These are phyloP conservation scores for Plumapathes pennacea DNA, from an alignment of 92 coral and sea anemone species.

Conservation along the genomic window DNA sequence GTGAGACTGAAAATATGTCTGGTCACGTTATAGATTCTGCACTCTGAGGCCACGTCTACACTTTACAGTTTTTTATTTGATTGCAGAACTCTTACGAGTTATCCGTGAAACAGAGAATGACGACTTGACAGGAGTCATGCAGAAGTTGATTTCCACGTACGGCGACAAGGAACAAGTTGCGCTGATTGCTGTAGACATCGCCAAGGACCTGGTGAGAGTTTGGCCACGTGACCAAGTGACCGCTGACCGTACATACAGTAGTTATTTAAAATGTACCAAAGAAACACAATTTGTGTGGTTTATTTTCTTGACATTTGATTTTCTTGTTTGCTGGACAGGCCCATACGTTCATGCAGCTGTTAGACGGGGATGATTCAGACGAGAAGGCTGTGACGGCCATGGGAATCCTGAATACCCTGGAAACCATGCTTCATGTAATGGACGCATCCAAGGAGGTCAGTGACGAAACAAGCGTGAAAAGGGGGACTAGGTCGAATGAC, in stretches of 20 bases:
- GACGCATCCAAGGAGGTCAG: conserved; percentile 89
- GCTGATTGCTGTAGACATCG: conserved; percentile 87
- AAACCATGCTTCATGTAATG: conserved; percentile 91
- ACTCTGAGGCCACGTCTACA: too few relatives aligned
- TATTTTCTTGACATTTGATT: too few relatives aligned
- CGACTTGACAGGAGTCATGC: conserved; percentile 87
- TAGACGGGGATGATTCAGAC: conserved; percentile 79
- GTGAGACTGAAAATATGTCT: too few relatives aligned
- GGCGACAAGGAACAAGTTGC: conserved; percentile 92
- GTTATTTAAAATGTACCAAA: too few relatives aligned
- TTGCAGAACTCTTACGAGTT: conserved; percentile 72
- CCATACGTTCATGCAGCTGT: conserved; percentile 72
- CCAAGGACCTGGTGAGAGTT: conserved; percentile 74
- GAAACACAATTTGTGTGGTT: too few relatives aligned
- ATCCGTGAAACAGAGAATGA: conserved; percentile 96
- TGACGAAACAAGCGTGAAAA: too few relatives aligned
- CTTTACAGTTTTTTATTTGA: background rate
- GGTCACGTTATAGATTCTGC: too few relatives aligned
- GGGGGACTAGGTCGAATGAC: background rate
- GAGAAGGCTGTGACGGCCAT: conserved; percentile 95
- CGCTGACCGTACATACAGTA: too few relatives aligned
- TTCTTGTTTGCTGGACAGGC: conserved; percentile 52
- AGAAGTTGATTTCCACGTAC: conserved; percentile 81
- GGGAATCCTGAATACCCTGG: conserved; percentile 93
- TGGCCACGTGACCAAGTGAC: too few relatives aligned